Evolutionary conservation across 2,797 vertebrate species (phyloP).

Genomic region (Neosilurus mollespiculum): DNA sequence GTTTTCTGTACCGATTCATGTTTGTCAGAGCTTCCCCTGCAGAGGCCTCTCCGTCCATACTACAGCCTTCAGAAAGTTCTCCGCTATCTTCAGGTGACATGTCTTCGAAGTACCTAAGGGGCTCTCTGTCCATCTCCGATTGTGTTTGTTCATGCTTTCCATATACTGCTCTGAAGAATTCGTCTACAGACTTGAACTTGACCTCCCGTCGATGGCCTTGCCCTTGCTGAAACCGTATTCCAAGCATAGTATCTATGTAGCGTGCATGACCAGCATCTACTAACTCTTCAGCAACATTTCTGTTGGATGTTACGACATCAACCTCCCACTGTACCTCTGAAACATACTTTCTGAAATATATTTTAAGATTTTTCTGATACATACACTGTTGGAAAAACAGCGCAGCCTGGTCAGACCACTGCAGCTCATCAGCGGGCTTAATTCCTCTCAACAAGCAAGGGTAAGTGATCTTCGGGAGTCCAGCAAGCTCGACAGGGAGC

Average conservation of each 20-base stretch:
- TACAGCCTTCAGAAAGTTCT: conserved; percentile 7
- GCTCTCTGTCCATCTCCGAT: neutral
- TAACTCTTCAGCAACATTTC: conserved; percentile 70
- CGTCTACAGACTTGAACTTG: neutral
- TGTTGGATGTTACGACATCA: conserved; percentile 68
- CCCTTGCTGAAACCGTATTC: conserved; percentile 60
- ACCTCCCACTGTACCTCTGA: conserved; percentile 75
- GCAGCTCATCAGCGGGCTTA: conserved; percentile 64
- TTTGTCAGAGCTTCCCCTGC: conserved; percentile 17
- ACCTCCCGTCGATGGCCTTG: neutral
- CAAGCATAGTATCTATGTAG: conserved; percentile 64
- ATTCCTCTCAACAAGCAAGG: conserved; percentile 77
- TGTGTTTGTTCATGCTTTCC: neutral
- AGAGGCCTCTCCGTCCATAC: neutral
- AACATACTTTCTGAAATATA: conserved; percentile 73
- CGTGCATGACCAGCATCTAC: conserved; percentile 69
- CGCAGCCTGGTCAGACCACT: conserved; percentile 78
- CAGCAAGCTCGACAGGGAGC: conserved; percentile 69
- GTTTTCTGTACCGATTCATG: neutral
- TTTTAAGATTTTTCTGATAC: conserved; percentile 69
- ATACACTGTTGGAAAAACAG: conserved; percentile 76
- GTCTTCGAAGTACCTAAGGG: neutral
- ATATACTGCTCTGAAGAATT: neutral
- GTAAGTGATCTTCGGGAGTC: conserved; percentile 74
- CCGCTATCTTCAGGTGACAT: neutral